Base-by-base conservation (phyloP, 2,888 invertebrate species). In the Hirtodrosophila alboralis region DNA sequence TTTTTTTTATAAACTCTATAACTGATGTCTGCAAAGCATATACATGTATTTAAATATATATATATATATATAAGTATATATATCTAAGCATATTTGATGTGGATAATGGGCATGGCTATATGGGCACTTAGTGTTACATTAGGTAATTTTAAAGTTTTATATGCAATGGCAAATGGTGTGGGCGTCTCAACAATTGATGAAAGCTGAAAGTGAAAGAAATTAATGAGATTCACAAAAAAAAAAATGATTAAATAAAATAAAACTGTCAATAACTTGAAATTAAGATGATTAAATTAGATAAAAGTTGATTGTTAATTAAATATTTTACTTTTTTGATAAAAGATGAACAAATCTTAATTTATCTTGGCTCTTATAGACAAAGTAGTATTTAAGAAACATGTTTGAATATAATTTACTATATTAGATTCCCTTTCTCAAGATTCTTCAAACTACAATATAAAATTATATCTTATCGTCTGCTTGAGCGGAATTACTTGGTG, bases 61-160 rank as follows among this genome's bases (percentile, higher is more conserved):
- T 16, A 43, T 13, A 33, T 33, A 38, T 43, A 48, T 38, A 49
- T 47, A 41, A 30, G 23, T 38, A 53, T 16, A 21, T 21, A 5
- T 3, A 4, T 21, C 3, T 23, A 23, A 23, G 8, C 23, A 23
- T 23, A 1, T 51, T 47, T n/a, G n/a, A 52, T 68, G 37, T 53
- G 51, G 49, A 63, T 54, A 61, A 54, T 51, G 58, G 48, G 52
- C 49, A 48, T 40, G 44, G 10, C 23, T 36, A 54, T 36, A 36
- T 54, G 27, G 38, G 63, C 63, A 62, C 62, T 61, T 61, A 51
- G 49, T 33, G 26, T 34, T 51, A 51, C 60, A 64, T 70, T 74
- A 56, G 74, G 53, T 57, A 45, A 59, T 44, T 59, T 76, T 72
- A 27, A 47, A 37, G n/a, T n/a, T n/a, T 44, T 66, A 34, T 52